Conservation (phyloP, 2,797 vertebrate species). For the Gila robusta region DNA sequence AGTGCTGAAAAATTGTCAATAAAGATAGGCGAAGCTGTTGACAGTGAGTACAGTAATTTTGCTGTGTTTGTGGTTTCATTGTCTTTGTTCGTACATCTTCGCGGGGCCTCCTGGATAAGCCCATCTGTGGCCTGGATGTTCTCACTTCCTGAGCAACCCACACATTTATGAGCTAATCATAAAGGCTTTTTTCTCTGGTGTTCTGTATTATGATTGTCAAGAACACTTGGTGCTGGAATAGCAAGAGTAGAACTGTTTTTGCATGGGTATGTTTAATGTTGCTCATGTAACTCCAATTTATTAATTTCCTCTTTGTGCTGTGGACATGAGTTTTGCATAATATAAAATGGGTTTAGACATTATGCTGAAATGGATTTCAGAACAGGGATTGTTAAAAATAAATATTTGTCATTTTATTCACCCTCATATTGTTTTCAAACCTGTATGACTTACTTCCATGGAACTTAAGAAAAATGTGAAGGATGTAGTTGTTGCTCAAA, state of each 20-base stretch:
- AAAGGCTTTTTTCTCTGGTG: slow-evolving; percentile 20
- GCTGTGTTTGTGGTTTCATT: slow-evolving; percentile 19
- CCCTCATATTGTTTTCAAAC: not conserved
- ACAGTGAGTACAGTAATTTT: not conserved
- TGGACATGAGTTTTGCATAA: not conserved
- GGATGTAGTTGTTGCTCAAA: not conserved
- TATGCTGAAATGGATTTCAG: slow-evolving; percentile 4
- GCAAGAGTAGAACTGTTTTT: not conserved
- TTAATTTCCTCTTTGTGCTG: not conserved
- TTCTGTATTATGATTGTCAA: not conserved
- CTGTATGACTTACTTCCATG: not conserved
- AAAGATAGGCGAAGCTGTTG: not conserved
- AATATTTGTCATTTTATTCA: not conserved
- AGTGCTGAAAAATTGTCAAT: not conserved
- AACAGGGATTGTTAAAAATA: not conserved
- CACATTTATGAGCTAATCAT: slow-evolving; percentile 40
- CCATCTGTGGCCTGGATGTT: slow-evolving; percentile 46
- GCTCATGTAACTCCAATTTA: not conserved
- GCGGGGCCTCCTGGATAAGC: slow-evolving; percentile 13
- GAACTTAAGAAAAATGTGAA: not conserved
- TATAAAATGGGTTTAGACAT: not conserved
- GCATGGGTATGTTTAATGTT: not conserved
- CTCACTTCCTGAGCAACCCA: slow-evolving; percentile 33
- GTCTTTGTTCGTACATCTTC: not conserved
- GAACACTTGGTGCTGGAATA: not conserved